These are phyloP conservation scores for Gambusia affinis DNA, from an alignment of 2,113 vertebrate genomes.

Conservation along the genomic window DNA sequence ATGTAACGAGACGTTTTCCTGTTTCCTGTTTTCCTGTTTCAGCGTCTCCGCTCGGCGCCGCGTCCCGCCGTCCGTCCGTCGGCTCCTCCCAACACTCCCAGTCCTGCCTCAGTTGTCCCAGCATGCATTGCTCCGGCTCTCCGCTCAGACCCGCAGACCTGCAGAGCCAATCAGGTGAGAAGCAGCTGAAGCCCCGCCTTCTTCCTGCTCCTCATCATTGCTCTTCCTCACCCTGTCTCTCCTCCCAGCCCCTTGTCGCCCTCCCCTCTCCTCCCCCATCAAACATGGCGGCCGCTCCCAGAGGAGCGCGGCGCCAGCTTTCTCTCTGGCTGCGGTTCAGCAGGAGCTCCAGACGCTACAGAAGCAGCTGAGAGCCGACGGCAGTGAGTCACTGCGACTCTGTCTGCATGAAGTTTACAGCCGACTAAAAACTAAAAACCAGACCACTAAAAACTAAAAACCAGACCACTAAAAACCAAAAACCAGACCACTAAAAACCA, in stretches of 20 bases:
- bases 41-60: constrained; percentile 68
- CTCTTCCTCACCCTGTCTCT: constrained; percentile 5
- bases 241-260: constrained; percentile 45
- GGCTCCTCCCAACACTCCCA: constrained; percentile 70
- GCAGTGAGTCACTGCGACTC: constrained; percentile 58
- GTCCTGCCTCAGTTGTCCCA: constrained; percentile 73
- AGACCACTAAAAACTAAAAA: too few relatives aligned
- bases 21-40: too few relatives aligned
- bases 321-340: constrained; percentile 89
- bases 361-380: constrained; percentile 88
- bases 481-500: too few relatives aligned
- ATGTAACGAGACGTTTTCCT: too few relatives aligned
- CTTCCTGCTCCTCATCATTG: not conserved
- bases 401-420: constrained; percentile 30
- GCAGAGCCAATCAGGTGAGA: constrained; percentile 70
- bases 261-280: constrained; percentile 49
- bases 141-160: constrained; percentile 62
- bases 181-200: not conserved
- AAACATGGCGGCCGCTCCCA: constrained; percentile 62
- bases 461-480: too few relatives aligned
- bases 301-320: constrained; percentile 41
- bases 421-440: not conserved
- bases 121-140: constrained; percentile 71
- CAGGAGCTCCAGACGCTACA: constrained; percentile 93
- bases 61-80: constrained; percentile 64